These are phyloP conservation scores for Brachionus plicatilis DNA, from an alignment of 1,140 invertebrate genomes.

Conservation along the genomic window DNA sequence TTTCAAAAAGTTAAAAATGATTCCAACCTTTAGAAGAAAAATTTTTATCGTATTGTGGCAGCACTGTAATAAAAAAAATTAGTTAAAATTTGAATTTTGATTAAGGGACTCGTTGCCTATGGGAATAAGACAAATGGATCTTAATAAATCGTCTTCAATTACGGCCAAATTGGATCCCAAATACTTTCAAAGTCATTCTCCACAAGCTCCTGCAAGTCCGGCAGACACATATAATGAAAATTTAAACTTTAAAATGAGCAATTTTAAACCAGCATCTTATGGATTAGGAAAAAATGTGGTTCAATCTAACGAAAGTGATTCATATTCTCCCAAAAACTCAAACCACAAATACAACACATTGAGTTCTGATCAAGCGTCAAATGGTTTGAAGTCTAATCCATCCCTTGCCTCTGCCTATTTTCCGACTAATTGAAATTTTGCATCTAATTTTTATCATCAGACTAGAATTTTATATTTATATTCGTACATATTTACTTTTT, in stretches of 20 bases:
- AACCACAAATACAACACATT: neutral
- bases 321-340: neutral
- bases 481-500: neutral
- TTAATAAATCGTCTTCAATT: neutral
- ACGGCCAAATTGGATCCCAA: conserved; percentile 31
- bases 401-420: conserved; percentile 32
- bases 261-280: neutral
- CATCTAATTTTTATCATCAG: neutral
- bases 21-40: no score
- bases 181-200: conserved; percentile 39
- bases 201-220: neutral
- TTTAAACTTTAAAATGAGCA: neutral
- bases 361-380: neutral
- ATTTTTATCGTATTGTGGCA: no score
- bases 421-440: neutral
- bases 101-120: neutral
- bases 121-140: neutral
- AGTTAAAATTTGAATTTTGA: neutral
- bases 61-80: neutral
- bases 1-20: no score
- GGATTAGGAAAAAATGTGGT: neutral
- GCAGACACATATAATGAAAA: neutral
- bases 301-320: neutral
- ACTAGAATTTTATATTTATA: no score
- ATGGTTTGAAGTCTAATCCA: neutral